phyloP scores from a whole-genome alignment of 1,140 invertebrate species.

The Rhizoglyphus robini region DNA sequence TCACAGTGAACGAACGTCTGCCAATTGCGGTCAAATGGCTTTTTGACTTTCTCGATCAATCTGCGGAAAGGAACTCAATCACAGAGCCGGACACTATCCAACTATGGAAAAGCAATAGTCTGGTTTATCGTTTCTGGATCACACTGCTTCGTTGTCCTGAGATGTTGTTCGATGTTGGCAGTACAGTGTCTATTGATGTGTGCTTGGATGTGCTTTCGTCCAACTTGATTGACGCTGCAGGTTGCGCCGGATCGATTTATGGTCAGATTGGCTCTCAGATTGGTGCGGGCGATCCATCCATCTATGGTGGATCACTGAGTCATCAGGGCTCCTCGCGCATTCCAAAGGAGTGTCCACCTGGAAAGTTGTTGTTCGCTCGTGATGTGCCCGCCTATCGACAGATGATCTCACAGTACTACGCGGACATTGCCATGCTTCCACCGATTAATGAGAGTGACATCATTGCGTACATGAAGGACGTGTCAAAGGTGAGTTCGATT shows the following conservation, averaged over 20 bases:
- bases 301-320: conserved; percentile 5
- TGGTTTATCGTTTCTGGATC: conserved; percentile 67
- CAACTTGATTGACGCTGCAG: conserved; percentile 81
- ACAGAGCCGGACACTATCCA: conserved; percentile 75
- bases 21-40: conserved; percentile 80
- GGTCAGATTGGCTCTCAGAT: no score
- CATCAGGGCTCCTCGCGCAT: conserved; percentile 22
- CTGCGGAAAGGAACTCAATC: conserved; percentile 65
- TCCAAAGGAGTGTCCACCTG: conserved; percentile 32
- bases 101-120: conserved; percentile 79
- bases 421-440: conserved; percentile 27
- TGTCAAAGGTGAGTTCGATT: conserved; percentile 25
- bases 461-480: conserved; percentile 27
- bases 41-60: conserved; percentile 83
- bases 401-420: conserved; percentile 29
- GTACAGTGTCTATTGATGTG: conserved; percentile 75
- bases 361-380: conserved; percentile 32
- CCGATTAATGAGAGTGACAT: conserved; percentile 27
- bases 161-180: conserved; percentile 90
- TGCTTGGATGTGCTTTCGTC: conserved; percentile 87
- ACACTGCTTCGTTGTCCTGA: conserved; percentile 94
- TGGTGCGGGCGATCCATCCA: not conserved
- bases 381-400: conserved; percentile 30
- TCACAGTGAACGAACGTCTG: conserved; percentile 39
- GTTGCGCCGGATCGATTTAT: no score